A percentile compares a stretch with the other conserved stretches of the same genome.
Evolutionary conservation across 2,797 vertebrate species (phyloP).

Genomic region (Rhyacichthys aspro): DNA sequence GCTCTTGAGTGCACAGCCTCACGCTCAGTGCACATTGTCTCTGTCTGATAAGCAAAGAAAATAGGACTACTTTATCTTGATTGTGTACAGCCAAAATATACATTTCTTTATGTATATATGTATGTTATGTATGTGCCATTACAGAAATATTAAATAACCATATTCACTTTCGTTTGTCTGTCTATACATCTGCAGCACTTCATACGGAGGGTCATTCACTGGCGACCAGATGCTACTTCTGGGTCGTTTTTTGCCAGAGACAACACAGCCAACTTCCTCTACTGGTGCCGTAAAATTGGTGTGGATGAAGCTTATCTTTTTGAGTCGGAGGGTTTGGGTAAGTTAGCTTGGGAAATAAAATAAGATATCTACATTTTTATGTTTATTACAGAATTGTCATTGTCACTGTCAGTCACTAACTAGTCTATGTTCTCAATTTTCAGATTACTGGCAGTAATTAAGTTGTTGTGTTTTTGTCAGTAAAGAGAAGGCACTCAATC

Average conservation of each 20-base stretch:
- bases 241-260: constrained; percentile 97
- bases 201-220: constrained; percentile 89
- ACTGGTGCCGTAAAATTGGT: constrained; percentile 96
- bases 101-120: neutral
- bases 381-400: too few relatives aligned
- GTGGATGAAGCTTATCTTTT: constrained; percentile 94
- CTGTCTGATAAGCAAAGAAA: neutral
- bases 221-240: constrained; percentile 89
- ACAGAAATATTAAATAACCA: neutral
- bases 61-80: neutral
- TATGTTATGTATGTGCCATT: neutral
- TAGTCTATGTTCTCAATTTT: neutral
- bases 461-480: neutral
- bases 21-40: constrained; percentile 3
- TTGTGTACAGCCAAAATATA: neutral
- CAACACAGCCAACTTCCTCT: constrained; percentile 96
- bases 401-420: too few relatives aligned
- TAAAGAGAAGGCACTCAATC: neutral
- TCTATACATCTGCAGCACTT: constrained; percentile 73
- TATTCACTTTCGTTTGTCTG: neutral
- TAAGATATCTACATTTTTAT: too few relatives aligned
- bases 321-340: constrained; percentile 98
- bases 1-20: constrained; percentile 10
- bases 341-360: constrained; percentile 24
- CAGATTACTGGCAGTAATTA: too few relatives aligned